phyloP scores from a whole-genome alignment of 2,888 invertebrate species.

The Clusia tigrina region DNA sequence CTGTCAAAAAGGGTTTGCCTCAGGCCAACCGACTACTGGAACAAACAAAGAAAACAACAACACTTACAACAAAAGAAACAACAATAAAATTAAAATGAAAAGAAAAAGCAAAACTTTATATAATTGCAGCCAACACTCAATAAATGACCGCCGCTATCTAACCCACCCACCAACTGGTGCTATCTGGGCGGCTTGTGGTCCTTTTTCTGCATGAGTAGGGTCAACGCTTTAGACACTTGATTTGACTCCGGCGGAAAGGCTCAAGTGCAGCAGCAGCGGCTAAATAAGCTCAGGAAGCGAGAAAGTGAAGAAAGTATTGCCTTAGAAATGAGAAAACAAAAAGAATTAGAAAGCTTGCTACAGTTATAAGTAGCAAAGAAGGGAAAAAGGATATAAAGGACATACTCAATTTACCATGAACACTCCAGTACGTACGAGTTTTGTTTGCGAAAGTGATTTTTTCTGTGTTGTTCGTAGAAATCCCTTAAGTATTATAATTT shows the following conservation, averaged over 20 bases:
- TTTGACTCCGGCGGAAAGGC: not conserved
- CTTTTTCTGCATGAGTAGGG: not conserved
- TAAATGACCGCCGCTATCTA: not conserved
- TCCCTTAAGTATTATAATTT: constrained; percentile 51
- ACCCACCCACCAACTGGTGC: too few relatives aligned
- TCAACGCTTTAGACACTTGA: not conserved
- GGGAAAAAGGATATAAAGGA: not conserved
- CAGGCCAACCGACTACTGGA: not conserved
- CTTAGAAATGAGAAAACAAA: not conserved
- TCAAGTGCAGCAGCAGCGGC: too few relatives aligned
- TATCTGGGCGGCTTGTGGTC: not conserved
- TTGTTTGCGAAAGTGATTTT: not conserved
- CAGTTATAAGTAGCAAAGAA: not conserved
- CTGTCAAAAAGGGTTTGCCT: not conserved
- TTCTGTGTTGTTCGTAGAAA: constrained; percentile 42
- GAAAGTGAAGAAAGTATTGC: not conserved
- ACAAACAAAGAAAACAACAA: not conserved
- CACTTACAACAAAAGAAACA: constrained; percentile 1
- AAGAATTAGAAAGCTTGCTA: not conserved
- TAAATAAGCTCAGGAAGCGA: not conserved
- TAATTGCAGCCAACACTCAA: not conserved
- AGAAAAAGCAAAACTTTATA: not conserved
- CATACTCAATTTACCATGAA: not conserved
- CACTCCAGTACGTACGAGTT: too few relatives aligned
- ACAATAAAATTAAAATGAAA: not conserved